Evolutionary conservation across 2,888 invertebrate species (phyloP).

Genomic region (Patella depressa): DNA sequence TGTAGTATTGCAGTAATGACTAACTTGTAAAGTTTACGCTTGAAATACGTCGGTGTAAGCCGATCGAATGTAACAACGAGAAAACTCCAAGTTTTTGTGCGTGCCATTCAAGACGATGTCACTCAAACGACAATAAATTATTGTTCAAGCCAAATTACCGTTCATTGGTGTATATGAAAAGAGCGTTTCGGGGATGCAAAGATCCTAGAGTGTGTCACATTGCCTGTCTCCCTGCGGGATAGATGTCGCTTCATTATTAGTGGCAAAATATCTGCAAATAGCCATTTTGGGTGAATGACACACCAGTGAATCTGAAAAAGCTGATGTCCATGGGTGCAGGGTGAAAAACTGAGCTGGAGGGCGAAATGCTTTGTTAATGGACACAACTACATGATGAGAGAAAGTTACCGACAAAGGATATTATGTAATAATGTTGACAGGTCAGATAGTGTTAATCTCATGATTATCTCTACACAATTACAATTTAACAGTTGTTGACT

Average conservation of each 20-base stretch:
- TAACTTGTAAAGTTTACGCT: slow-evolving; percentile 9
- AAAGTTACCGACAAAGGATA: background rate
- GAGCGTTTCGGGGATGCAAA: background rate
- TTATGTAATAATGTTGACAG: slow-evolving; percentile 6
- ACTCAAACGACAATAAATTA: slow-evolving; percentile 7
- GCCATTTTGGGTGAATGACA: slow-evolving; percentile 2
- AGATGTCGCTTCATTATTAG: background rate
- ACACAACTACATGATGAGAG: background rate
- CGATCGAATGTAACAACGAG: slow-evolving; percentile 3
- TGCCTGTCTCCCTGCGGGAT: background rate
- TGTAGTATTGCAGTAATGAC: background rate
- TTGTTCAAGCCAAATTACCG: slow-evolving; percentile 10
- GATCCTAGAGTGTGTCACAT: background rate
- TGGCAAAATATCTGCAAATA: background rate
- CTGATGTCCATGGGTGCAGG: background rate
- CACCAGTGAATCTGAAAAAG: background rate
- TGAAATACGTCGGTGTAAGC: background rate
- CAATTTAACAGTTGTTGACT: slow-evolving; percentile 6
- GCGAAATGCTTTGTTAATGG: background rate
- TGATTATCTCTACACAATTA: background rate
- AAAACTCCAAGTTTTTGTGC: background rate
- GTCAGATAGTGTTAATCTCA: background rate
- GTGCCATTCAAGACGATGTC: slow-evolving; percentile 3
- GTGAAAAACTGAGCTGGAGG: background rate
- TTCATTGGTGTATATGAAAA: background rate